Evolutionary conservation across 1,140 invertebrate genomes (phyloP), one percentile per base, ranked within the genome.

Genomic region (Homalodisca vitripennis): DNA sequence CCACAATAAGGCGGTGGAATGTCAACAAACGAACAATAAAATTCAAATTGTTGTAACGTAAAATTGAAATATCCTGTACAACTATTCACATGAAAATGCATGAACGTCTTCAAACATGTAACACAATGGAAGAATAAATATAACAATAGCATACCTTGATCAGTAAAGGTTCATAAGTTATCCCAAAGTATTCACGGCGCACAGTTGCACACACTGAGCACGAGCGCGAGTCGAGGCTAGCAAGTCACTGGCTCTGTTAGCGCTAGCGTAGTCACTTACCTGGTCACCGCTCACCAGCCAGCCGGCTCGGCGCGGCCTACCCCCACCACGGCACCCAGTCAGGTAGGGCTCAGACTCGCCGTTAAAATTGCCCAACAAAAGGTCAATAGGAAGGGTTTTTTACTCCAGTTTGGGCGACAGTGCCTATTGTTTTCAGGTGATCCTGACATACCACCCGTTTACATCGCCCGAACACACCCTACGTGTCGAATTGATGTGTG

Each of bases 301-400:
- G 6, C 48, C 20, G 48, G 48, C 12, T 3, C 12, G 6, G 12
- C 12, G 20, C 3, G 22, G 20, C 48, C 48, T 6, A 20, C 55
- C 55, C 55, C 55, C 55, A 22, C 55, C 55, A 60, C 55, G 2
- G 22, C 55, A 24, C 55, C 55, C 10, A 12, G 12, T 22, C 22
- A 13, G n/a, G n/a, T n/a, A n/a, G n/a, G n/a, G 55, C 55, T 41
- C 34, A 41, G 34, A 6, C 34, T 10, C 34, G 55, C 55, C 55
- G 55, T 60, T 60, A 60, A 60, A 60, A 60, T 60, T 60, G 55
- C 55, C 55, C 55, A 60, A 60, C 55, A 60, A 60, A 60, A 60
- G 55, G 24, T 24, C 55, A 60, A 60, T 60, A 26, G 55, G 55
- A 60, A 60, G 55, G 55, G 55, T 29, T 60, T 51, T 60, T 60